Evolutionary conservation across 1,140 invertebrate genomes (phyloP).

Genomic region (Solenopsis invicta): DNA sequence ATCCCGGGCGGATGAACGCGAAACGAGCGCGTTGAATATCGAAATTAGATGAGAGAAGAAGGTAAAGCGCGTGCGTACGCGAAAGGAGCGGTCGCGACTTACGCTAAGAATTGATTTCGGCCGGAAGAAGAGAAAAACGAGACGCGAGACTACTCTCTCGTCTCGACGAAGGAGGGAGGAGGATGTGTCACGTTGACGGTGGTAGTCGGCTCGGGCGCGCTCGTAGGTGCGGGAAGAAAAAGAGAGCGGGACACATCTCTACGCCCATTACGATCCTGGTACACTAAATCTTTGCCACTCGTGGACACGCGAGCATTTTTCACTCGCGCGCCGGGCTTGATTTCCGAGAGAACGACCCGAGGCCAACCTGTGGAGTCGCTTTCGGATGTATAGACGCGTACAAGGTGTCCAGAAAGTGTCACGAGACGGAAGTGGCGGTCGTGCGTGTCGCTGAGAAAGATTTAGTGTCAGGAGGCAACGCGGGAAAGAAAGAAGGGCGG

Average conservation of each 20-base stretch:
- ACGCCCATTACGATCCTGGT: conserved; percentile 72
- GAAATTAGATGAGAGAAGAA: background rate
- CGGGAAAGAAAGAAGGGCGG: background rate
- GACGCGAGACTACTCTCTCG: background rate
- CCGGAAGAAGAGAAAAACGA: conserved; percentile 25
- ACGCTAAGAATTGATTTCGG: conserved; percentile 41
- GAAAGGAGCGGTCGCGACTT: conserved; percentile 23
- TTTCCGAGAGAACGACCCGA: conserved; percentile 56
- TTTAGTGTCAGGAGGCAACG: conserved; percentile 15
- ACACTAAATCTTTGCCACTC: conserved; percentile 75
- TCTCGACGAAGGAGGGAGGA: background rate
- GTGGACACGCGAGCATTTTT: conserved; percentile 74
- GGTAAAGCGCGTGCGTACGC: background rate
- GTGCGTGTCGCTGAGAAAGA: conserved; percentile 40
- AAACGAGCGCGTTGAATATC: conserved; percentile 27
- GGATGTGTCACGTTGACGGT: conserved; percentile 44
- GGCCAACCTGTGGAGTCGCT: conserved; percentile 68
- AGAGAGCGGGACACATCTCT: conserved; percentile 60
- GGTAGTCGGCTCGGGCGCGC: background rate
- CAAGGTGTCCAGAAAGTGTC: conserved; percentile 63
- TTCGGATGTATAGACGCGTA: conserved; percentile 66
- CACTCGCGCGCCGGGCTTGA: conserved; percentile 65
- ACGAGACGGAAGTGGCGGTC: conserved; percentile 12
- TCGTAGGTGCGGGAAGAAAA: conserved; percentile 36
- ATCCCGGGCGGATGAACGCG: conserved; percentile 16